A percentile compares a stretch with the other conserved stretches of the same genome.
These are phyloP conservation scores for Pseudomyrmex dendroicus DNA, from an alignment of 1,140 invertebrate species.

Conservation along the genomic window DNA sequence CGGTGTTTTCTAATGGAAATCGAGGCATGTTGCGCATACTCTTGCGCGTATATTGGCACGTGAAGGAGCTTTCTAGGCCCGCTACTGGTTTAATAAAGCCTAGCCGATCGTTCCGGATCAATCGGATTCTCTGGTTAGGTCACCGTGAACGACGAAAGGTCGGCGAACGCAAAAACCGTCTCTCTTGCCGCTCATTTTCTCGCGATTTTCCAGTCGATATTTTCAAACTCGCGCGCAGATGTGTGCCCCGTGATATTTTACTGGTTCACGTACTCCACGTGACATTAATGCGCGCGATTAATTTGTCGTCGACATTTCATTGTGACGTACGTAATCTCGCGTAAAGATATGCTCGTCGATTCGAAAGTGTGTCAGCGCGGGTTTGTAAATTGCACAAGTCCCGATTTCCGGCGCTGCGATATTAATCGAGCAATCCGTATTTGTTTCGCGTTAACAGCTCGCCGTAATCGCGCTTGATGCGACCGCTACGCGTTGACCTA, in stretches of 20 bases:
- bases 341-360: background rate
- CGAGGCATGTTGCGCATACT: conserved; percentile 63
- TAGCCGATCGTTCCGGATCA: conserved; percentile 45
- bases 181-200: background rate
- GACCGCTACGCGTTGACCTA: background rate
- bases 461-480: background rate
- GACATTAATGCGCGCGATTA: conserved; percentile 15
- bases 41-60: conserved; percentile 54
- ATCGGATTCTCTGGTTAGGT: conserved; percentile 54
- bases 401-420: background rate
- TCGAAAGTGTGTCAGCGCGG: conserved; percentile 28
- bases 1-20: conserved; percentile 79
- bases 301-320: conserved; percentile 22
- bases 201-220: background rate
- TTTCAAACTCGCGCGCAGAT: background rate
- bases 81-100: conserved; percentile 55
- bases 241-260: conserved; percentile 32
- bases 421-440: conserved; percentile 8
- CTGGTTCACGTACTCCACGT: background rate
- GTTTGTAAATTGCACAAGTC: conserved; percentile 13
- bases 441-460: background rate
- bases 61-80: conserved; percentile 75
- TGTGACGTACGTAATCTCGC: background rate
- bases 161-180: background rate
- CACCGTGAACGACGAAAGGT: conserved; percentile 64